Base-by-base conservation (phyloP, 2,113 vertebrate species). In the Bungarus multicinctus region DNA sequence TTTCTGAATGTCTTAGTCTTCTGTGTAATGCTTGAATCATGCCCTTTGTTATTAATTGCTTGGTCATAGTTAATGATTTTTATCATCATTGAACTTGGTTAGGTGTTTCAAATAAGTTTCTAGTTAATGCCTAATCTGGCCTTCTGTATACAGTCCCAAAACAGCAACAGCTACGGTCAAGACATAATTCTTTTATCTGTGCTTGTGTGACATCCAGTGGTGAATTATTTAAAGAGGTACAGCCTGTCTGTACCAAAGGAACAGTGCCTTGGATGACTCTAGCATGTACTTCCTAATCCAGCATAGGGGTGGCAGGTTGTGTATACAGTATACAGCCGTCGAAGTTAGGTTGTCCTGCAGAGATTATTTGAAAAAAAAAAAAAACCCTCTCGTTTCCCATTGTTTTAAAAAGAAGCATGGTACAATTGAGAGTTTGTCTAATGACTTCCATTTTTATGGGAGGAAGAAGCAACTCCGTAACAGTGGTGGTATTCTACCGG, bases 121-220 rank as follows among this genome's bases (percentile, higher is more conserved):
- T 92, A 86, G 94, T 92, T 94, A 94, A 93, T 90, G 69, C 50
- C 58, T 39, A 95, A 93, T 30, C 85, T 10, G 0, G 23, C 14
- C 90, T n/a, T 90, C 60, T 53, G 4, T 23, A 86, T 55, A n/a
- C 43, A 47, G 81, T 47, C 4, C 39, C 53, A 91, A 88, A 58
- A 74, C 81, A 5, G 74, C 64, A 86, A 85, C 0, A 0, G 91
- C 39, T 64, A 64, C 53, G 53, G n/a, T 90, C 93, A 58, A 10
- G 0, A 1, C 50, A 9, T 69, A 69, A 94, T 16, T 25, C 92
- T 92, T 96, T 97, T 50, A 92, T 89, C 93, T 97, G 96, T 93
- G 39, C 95, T 96, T 95, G 97, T 97, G 93, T 97, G 97, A 97
- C 97, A 97, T 96, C 97, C 97, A 97, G 97, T 96, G 97, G 22